phyloP scores from a whole-genome alignment of 2,797 vertebrate genomes.

The Tamandua tetradactyla region DNA sequence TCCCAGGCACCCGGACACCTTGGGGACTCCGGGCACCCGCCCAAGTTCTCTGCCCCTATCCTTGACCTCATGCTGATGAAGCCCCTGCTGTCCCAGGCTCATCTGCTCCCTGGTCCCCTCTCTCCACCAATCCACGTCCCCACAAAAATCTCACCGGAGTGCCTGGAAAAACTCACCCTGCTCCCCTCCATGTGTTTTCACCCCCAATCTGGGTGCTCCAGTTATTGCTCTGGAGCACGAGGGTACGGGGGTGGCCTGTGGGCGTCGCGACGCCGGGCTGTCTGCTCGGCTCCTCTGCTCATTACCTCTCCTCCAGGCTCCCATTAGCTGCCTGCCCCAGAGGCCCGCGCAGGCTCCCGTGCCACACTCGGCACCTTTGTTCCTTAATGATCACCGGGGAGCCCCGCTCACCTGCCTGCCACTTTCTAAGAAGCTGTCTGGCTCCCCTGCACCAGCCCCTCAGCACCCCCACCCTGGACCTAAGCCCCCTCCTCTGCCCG shows the following conservation, averaged over 20 bases:
- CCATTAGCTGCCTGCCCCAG: slow-evolving; percentile 84
- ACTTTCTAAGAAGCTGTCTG: slow-evolving; percentile 81
- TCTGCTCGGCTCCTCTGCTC: slow-evolving; percentile 84
- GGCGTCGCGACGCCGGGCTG: slow-evolving; percentile 87
- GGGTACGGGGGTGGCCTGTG: slow-evolving; percentile 83
- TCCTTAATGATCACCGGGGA: slow-evolving; percentile 82
- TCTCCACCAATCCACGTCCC: not conserved
- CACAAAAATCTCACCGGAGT: not conserved
- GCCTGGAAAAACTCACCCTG: not conserved
- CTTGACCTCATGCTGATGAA: not conserved
- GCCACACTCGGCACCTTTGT: slow-evolving; percentile 79
- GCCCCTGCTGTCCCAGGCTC: not conserved
- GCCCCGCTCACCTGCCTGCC: slow-evolving; percentile 78
- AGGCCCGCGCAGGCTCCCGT: slow-evolving; percentile 64
- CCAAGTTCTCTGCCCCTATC: not conserved
- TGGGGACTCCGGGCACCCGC: not conserved
- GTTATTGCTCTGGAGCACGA: slow-evolving; percentile 75
- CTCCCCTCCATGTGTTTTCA: slow-evolving; percentile 45
- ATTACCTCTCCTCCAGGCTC: slow-evolving; percentile 88
- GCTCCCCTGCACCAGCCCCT: slow-evolving; percentile 59
- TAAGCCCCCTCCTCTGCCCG: slow-evolving; percentile 32
- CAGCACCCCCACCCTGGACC: slow-evolving; percentile 47
- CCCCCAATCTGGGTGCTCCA: slow-evolving; percentile 68
- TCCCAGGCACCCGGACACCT: not conserved
- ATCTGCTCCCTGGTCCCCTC: not conserved